These are phyloP conservation scores for Spizella passerina DNA, from an alignment of 2,797 vertebrate genomes.

Conservation along the genomic window DNA sequence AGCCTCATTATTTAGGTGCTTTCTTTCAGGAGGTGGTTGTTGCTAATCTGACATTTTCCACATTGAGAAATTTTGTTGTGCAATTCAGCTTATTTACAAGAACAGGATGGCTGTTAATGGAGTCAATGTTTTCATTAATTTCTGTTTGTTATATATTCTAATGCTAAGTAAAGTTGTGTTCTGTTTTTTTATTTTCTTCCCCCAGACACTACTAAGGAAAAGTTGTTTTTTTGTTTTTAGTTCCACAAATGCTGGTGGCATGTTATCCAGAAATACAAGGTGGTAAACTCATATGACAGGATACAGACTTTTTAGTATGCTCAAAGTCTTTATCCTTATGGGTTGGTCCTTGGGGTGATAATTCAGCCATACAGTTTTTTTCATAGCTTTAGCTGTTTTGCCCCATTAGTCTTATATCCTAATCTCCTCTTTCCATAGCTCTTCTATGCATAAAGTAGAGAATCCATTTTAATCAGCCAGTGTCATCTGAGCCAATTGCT, in stretches of 20 bases:
- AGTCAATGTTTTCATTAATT: neutral
- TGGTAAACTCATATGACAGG: neutral
- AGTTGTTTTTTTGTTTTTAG: neutral
- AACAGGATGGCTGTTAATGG: neutral
- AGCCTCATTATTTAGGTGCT: neutral
- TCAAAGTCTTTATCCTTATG: neutral
- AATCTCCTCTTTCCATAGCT: neutral
- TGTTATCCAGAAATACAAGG: neutral
- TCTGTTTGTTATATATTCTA: neutral
- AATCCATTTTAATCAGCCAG: neutral
- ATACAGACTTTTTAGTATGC: neutral
- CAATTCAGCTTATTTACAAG: neutral
- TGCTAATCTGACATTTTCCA: neutral
- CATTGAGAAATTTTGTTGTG: neutral
- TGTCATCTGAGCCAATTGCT: neutral
- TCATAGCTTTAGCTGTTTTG: neutral
- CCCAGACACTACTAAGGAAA: neutral
- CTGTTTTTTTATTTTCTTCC: accelerated
- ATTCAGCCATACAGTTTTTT: neutral
- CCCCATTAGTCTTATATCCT: neutral
- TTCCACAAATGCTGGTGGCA: neutral
- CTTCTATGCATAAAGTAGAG: neutral
- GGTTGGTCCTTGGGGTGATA: neutral
- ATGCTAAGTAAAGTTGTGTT: neutral
- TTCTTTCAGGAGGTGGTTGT: neutral